These are phyloP conservation scores for Digitonthophagus gazella DNA, from an alignment of 2,888 invertebrate species.

Conservation along the genomic window DNA sequence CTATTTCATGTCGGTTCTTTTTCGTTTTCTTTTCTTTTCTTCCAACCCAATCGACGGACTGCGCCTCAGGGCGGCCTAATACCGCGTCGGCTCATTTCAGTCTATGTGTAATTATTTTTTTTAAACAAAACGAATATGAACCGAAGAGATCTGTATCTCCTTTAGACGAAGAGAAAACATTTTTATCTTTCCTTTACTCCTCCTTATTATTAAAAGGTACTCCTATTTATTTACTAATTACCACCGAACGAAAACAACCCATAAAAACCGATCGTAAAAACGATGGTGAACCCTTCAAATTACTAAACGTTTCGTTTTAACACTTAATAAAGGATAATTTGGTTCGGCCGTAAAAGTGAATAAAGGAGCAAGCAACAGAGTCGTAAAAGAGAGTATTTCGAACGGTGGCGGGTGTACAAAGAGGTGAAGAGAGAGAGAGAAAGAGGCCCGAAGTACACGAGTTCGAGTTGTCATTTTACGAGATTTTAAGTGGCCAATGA, in stretches of 20 bases:
- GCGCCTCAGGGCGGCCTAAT: conserved; percentile 2
- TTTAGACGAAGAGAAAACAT: neutral
- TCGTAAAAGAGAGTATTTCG: neutral
- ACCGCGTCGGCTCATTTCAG: conserved; percentile 5
- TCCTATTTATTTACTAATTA: no score
- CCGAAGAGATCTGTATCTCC: neutral
- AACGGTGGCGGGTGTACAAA: neutral
- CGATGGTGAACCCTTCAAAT: no score
- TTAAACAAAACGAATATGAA: neutral
- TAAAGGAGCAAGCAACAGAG: neutral
- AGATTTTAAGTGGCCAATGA: conserved; percentile 43
- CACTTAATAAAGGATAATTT: neutral
- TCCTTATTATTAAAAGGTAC: no score
- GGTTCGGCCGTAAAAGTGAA: neutral
- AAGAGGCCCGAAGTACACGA: neutral
- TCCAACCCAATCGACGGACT: conserved; percentile 23
- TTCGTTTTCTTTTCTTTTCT: neutral
- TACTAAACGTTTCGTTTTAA: no score
- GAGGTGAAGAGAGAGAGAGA: neutral
- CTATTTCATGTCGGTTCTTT: neutral
- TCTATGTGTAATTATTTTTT: conserved; percentile 14
- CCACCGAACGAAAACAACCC: no score
- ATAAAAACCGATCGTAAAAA: no score
- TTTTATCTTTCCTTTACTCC: neutral
- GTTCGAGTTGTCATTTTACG: conserved; percentile 38